Evolutionary conservation across 2,797 vertebrate genomes (phyloP), one percentile per base, ranked within the genome.

Genomic region (Rhinella marina): DNA sequence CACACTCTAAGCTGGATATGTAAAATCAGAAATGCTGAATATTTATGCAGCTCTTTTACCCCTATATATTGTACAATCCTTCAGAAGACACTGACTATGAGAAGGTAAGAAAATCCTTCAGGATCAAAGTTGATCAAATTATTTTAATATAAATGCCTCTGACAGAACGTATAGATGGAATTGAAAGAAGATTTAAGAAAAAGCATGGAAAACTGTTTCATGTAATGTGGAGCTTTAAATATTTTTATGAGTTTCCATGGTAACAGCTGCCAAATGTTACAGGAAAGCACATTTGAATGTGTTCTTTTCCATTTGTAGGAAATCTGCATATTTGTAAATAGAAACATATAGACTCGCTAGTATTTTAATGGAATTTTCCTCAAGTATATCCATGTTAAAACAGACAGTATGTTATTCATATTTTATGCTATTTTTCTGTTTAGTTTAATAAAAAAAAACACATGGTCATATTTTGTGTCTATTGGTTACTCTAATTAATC

Each of bases 111-210:
- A 81, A 87, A 87, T 87, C 86, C 72, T 48, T 48, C 48, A 66
- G 80, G 80, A 87, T 87, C 32, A 87, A 75, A 82, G 66, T 87
- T 73, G 79, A 87, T 81, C 25, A 82, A 82, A 87, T 82, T 66
- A 73, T 66, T 87, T 82, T 59, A 82, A 82, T 87, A 64, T 83
- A 66, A 64, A 82, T 41, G 72, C 72, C 50, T 82, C 54, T 62
- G 50, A 87, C 57, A 62, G 56, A 87, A 73, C 27, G 41, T 62
- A 78, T 73, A 32, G 64, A 75, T 9, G 75, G 64, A 84, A 62
- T 25, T 27, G 25, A 66, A 61, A 62, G 54, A 88, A 72, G 87
- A 88, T 81, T 56, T 79, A 85, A 75, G 70, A 23, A 50, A 66
- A 25, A 82, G 54, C 82, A 84, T 59, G 23, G 54, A 52, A 84